These are phyloP conservation scores for Philantomba maxwellii DNA, from an alignment of 2,113 vertebrate genomes.

Conservation along the genomic window DNA sequence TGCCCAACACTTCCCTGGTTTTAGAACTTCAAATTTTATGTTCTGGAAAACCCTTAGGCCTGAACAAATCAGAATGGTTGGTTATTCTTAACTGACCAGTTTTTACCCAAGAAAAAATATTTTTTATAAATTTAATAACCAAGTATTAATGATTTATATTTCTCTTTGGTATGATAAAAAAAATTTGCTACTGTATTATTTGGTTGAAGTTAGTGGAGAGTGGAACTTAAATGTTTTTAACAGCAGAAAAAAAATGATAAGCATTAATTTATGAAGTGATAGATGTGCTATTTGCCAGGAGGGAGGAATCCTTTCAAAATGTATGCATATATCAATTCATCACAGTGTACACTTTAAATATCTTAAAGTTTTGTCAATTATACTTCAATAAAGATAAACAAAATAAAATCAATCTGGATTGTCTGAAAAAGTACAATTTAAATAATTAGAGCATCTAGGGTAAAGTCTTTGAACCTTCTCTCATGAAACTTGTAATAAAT, in stretches of 20 bases:
- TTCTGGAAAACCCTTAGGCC: neutral
- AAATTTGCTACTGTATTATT: neutral
- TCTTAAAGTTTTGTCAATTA: neutral
- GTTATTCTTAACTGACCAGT: neutral
- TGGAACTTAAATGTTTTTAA: neutral
- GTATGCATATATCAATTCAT: neutral
- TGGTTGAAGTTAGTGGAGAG: neutral
- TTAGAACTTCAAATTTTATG: neutral
- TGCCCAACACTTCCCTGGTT: neutral
- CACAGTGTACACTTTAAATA: neutral
- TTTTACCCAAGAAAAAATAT: neutral
- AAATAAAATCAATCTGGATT: neutral
- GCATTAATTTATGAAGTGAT: neutral
- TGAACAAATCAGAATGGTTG: neutral
- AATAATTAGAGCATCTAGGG: neutral
- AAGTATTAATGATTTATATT: neutral
- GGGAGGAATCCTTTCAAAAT: neutral
- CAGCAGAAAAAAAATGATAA: neutral
- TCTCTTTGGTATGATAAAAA: neutral
- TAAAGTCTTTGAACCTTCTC: neutral
- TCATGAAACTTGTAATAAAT: neutral
- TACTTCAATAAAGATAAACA: neutral
- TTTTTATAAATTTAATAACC: neutral
- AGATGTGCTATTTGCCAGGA: neutral
- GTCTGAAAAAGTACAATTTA: neutral